These are phyloP conservation scores for Drosophila robusta DNA, from an alignment of 2,888 invertebrate genomes.

Conservation along the genomic window DNA sequence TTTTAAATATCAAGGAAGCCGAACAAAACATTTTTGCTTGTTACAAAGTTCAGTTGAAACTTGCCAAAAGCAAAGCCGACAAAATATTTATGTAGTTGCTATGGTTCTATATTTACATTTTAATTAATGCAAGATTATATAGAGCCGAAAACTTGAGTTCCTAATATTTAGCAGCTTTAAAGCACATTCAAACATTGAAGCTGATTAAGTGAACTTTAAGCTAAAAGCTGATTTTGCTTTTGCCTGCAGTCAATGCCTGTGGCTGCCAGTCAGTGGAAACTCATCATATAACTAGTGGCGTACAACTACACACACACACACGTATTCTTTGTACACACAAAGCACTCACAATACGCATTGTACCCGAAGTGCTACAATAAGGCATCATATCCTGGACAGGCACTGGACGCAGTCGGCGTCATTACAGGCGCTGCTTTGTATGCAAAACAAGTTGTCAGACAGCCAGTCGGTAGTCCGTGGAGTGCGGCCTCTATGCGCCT, in stretches of 20 bases:
- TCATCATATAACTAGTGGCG: conserved; percentile 7
- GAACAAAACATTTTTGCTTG: conserved; percentile 19
- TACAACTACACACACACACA: conserved; percentile 3
- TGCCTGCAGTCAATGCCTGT: conserved; percentile 20
- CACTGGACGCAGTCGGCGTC: conserved; percentile 41
- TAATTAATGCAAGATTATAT: conserved; percentile 4
- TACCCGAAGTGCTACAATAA: conserved; percentile 58
- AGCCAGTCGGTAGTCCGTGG: conserved; percentile 24
- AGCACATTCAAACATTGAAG: neutral
- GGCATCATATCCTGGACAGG: conserved; percentile 58
- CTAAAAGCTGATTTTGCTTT: neutral
- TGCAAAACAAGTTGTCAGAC: conserved; percentile 67
- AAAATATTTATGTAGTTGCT: conserved; percentile 12
- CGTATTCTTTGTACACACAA: conserved; percentile 11
- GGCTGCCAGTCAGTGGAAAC: conserved; percentile 16
- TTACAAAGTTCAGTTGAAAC: conserved; percentile 33
- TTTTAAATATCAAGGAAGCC: conserved; percentile 23
- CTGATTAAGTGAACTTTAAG: conserved; percentile 2
- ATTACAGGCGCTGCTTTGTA: conserved; percentile 65
- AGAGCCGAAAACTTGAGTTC: neutral
- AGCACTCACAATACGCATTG: conserved; percentile 36
- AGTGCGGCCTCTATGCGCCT: too few species aligned
- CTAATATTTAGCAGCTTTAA: neutral
- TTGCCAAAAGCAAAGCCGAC: conserved; percentile 20
- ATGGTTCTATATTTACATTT: neutral